Evolutionary conservation across 2,888 invertebrate genomes (phyloP), one percentile per base, ranked within the genome.

Genomic region (Campoplex capitator): DNA sequence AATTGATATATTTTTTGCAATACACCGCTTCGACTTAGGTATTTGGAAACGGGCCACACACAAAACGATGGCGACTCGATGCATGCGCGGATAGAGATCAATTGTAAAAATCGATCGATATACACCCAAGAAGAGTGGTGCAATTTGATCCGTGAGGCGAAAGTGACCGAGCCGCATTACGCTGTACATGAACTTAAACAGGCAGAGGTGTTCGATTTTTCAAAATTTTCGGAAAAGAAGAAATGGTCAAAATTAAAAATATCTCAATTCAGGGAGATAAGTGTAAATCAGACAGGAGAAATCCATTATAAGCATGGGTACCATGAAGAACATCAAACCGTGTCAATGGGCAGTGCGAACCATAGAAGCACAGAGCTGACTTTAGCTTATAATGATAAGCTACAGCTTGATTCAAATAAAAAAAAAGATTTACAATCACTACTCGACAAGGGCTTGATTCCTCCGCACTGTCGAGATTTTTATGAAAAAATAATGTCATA

Each of bases 21-120:
- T n/a, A 32, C 28, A 62, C 13, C 32, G 62, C 23, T 62, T 3
- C 32, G 32, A 62, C 48, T 62, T 62, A 62, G 62, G 13, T 71
- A 71, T 71, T 48, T 71, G 28, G 70, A 71, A 71, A 48, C 70
- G 48, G 86, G 84, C 32, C 84, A 77, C 45, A 81, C 86, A 1
- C 84, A 86, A 35, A 81, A 48, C 35, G 48, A 45, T 38, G 87
- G 87, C 3, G 84, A 84, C 77, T 80, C 82, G 32, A 87, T 87
- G 84, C 84, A 87, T 48, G 84, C 87, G n/a, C 65, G 68, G 13
- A 87, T 82, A 28, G 87, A 87, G 54, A 32, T 48, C 23, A 54
- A 76, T 6, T 62, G 77, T 68, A 83, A 54, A 65, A 70, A 82
- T 48, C 45, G 54, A 35, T 51, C 38, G 38, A 38, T 38, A 38